phyloP scores from a whole-genome alignment of 2,113 vertebrate species.

The Ameiurus melas region DNA sequence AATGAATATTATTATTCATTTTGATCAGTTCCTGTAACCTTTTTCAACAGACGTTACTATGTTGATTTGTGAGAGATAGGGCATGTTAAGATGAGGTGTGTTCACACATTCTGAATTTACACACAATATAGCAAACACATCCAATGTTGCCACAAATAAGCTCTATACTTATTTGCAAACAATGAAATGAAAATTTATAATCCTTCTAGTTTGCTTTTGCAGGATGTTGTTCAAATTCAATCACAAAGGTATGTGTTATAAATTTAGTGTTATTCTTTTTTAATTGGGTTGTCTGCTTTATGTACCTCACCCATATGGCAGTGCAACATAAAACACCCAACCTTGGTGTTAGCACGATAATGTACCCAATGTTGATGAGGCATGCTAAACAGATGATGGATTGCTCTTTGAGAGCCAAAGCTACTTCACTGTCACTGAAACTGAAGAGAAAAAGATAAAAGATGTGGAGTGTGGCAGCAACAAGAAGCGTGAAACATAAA shows the following conservation, averaged over 20 bases:
- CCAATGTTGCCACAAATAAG: background rate
- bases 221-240: background rate
- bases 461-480: slow-evolving; percentile 39
- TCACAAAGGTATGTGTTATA: background rate
- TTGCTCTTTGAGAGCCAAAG: slow-evolving; percentile 69
- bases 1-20: background rate
- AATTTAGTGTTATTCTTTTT: slow-evolving; percentile 31
- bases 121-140: background rate
- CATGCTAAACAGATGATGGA: slow-evolving; percentile 68
- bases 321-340: slow-evolving; percentile 39
- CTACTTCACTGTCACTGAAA: slow-evolving; percentile 63
- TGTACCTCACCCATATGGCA: slow-evolving; percentile 47
- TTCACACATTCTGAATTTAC: background rate
- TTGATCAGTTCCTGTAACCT: background rate
- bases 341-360: slow-evolving; percentile 43
- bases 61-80: background rate
- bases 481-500: slow-evolving; percentile 66
- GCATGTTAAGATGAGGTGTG: background rate
- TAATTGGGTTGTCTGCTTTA: slow-evolving; percentile 45
- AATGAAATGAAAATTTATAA: background rate
- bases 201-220: background rate
- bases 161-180: background rate
- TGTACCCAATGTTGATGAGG: slow-evolving; percentile 56
- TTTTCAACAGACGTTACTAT: background rate
- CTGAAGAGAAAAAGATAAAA: slow-evolving; percentile 45